These are phyloP conservation scores for Orthosia incerta DNA, from an alignment of 2,888 invertebrate genomes.

Conservation along the genomic window DNA sequence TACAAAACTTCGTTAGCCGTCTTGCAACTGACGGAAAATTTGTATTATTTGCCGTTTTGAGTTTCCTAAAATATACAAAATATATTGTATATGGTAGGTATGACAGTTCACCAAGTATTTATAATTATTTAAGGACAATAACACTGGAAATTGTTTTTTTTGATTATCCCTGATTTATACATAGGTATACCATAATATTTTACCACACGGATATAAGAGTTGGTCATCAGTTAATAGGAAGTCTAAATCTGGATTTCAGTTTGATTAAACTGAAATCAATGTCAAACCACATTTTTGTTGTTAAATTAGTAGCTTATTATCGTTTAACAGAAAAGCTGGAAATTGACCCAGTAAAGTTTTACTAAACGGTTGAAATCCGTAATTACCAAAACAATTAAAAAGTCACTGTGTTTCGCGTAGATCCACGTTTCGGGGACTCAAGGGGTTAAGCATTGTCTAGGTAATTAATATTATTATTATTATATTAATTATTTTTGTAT, in stretches of 20 bases:
- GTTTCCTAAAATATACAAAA: slow-evolving; percentile 27
- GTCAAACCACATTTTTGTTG: background rate
- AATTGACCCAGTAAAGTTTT: background rate
- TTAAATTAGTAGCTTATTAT: background rate
- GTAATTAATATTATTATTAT: too few relatives aligned
- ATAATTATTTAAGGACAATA: slow-evolving; percentile 31
- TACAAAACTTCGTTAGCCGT: slow-evolving; percentile 40
- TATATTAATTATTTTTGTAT: too few relatives aligned
- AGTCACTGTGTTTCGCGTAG: too few relatives aligned
- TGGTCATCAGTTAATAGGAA: background rate
- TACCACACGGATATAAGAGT: slow-evolving; percentile 5
- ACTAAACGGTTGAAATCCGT: too few relatives aligned
- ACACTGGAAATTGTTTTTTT: slow-evolving; percentile 4
- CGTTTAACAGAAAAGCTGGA: background rate
- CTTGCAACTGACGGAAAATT: slow-evolving; percentile 50
- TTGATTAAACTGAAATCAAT: background rate
- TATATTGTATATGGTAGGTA: background rate
- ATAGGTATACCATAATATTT: background rate
- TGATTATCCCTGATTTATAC: slow-evolving; percentile 11
- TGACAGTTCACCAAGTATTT: background rate
- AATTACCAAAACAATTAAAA: too few relatives aligned
- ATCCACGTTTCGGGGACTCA: too few relatives aligned
- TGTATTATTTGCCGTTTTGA: slow-evolving; percentile 16
- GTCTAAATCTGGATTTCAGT: background rate
- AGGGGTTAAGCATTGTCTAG: too few relatives aligned